Percentiles rank a stretch among this genome's conserved stretches.
Evolutionary conservation across 1,140 invertebrate species (phyloP).

Genomic region (Micrasema minimum): DNA sequence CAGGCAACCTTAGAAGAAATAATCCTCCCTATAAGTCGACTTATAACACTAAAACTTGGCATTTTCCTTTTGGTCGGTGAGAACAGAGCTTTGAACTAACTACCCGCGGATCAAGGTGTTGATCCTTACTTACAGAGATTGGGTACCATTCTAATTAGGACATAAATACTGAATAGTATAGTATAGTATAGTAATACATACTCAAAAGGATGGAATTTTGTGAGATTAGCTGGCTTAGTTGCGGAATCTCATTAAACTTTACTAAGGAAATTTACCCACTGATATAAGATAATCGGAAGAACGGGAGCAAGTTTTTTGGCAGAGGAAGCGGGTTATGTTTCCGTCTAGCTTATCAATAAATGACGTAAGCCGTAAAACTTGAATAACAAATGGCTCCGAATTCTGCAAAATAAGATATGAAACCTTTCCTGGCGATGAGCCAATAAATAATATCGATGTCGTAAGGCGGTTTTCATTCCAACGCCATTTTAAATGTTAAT

Average conservation of each 20-base stretch:
- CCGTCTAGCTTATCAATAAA: slow-evolving; percentile 35
- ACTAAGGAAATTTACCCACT: too few relatives aligned
- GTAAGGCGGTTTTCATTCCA: slow-evolving; percentile 22
- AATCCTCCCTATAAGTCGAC: slow-evolving; percentile 28
- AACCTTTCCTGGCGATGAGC: slow-evolving; percentile 12
- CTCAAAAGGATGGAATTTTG: not conserved
- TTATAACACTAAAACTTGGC: slow-evolving; percentile 22
- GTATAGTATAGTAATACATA: not conserved
- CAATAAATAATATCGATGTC: slow-evolving; percentile 26
- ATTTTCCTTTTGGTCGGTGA: slow-evolving; percentile 14
- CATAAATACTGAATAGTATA: not conserved
- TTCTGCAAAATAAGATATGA: slow-evolving; percentile 32
- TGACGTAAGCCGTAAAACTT: slow-evolving; percentile 30
- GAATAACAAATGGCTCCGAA: slow-evolving; percentile 14
- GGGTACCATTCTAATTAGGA: not conserved
- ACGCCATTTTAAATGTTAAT: slow-evolving; percentile 20
- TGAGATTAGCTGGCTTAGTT: too few relatives aligned
- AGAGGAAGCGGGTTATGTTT: slow-evolving; percentile 30
- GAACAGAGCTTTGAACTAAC: slow-evolving; percentile 7
- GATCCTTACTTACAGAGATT: slow-evolving; percentile 4
- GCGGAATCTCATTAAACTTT: too few relatives aligned
- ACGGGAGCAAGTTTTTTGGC: slow-evolving; percentile 30
- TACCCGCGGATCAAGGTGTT: slow-evolving; percentile 1
- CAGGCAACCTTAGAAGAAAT: slow-evolving; percentile 37
- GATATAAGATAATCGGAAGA: not conserved